Conservation (phyloP, 2,888 invertebrate species). For the Parnassius glacialis region DNA sequence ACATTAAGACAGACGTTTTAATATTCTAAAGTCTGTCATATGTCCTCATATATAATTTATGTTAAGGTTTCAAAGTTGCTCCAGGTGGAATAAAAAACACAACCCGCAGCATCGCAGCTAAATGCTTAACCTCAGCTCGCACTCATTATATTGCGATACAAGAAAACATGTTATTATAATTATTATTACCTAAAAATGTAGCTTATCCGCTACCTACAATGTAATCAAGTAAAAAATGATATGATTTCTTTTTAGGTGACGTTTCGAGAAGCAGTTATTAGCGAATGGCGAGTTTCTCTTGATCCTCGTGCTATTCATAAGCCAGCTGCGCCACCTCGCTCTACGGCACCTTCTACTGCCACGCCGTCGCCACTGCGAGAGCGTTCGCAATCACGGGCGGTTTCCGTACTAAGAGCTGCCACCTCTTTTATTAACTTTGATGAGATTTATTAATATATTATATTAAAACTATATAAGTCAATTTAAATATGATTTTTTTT, state of each 20-base stretch:
- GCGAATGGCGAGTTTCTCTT: constrained; percentile 69
- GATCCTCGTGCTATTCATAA: constrained; percentile 62
- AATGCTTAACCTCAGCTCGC: no score
- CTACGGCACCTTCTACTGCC: constrained; percentile 56
- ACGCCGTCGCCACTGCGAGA: constrained; percentile 55
- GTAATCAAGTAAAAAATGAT: neutral
- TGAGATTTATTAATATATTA: constrained; percentile 55
- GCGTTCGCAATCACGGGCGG: constrained; percentile 64
- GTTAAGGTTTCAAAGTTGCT: no score
- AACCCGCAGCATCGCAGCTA: no score
- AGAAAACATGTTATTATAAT: no score
- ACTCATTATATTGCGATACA: no score
- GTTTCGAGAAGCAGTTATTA: constrained; percentile 59
- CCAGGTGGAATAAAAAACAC: no score
- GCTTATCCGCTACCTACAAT: no score
- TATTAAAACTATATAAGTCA: neutral
- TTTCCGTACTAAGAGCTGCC: constrained; percentile 67
- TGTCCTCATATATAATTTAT: no score
- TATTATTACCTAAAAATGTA: no score
- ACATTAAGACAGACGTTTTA: no score
- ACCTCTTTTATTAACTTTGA: constrained; percentile 72
- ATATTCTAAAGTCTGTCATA: no score
- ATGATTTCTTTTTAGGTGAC: constrained; percentile 46
- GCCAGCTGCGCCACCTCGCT: constrained; percentile 62
- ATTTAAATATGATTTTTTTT: no score